These are phyloP conservation scores for Adelognathus sp. DNA, from an alignment of 2,888 invertebrate genomes.

Conservation along the genomic window DNA sequence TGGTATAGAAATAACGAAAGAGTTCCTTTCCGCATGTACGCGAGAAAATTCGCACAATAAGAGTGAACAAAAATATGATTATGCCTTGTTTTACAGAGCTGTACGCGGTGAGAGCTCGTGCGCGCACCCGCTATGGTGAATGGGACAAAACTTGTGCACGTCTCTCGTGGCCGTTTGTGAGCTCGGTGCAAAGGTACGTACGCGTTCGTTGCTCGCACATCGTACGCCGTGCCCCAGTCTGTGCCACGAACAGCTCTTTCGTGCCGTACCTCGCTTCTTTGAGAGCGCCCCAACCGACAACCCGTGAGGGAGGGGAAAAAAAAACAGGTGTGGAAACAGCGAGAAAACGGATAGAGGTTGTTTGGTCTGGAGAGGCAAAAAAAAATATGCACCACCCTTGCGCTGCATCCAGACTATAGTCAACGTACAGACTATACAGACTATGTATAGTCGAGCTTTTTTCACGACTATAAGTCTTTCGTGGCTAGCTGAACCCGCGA, in stretches of 20 bases:
- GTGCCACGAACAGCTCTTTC: slow-evolving; percentile 19
- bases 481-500: neutral
- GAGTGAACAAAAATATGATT: slow-evolving; percentile 50
- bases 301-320: slow-evolving; percentile 3
- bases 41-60: slow-evolving; percentile 3
- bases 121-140: slow-evolving; percentile 33
- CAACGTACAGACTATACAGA: too few species aligned
- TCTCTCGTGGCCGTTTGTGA: neutral
- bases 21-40: neutral
- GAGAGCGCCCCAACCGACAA: neutral
- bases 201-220: slow-evolving; percentile 15
- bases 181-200: slow-evolving; percentile 11
- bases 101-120: slow-evolving; percentile 26
- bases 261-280: slow-evolving; percentile 11
- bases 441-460: neutral
- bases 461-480: neutral
- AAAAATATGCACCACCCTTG: neutral
- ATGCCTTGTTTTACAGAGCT: slow-evolving; percentile 62
- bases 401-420: neutral
- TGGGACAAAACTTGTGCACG: slow-evolving; percentile 36
- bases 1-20: neutral
- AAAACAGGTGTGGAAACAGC: slow-evolving; percentile 11
- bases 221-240: slow-evolving; percentile 14
- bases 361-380: neutral
- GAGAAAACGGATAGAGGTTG: neutral